phyloP scores from a whole-genome alignment of 2,888 invertebrate species.

The Ommatoiulus sabulosus region DNA sequence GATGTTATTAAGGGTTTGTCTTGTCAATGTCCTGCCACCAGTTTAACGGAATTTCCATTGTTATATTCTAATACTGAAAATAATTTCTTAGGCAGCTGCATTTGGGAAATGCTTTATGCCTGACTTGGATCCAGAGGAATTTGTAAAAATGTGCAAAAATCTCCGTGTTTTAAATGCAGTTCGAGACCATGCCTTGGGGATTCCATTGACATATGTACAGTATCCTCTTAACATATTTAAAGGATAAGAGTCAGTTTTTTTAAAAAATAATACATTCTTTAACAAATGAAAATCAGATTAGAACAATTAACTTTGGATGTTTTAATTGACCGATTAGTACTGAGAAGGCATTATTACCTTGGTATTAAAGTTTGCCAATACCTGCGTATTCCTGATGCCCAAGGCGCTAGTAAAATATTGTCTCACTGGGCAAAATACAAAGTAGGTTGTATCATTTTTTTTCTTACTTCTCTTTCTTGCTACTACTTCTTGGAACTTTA shows the following conservation, averaged over 20 bases:
- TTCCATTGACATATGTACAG: conserved; percentile 91
- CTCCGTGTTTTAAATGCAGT: conserved; percentile 92
- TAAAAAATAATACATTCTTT: neutral
- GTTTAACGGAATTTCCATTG: neutral
- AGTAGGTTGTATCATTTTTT: conserved; percentile 70
- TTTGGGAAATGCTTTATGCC: conserved; percentile 94
- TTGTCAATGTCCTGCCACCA: neutral
- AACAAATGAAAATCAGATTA: conserved; percentile 50
- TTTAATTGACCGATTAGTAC: conserved; percentile 87
- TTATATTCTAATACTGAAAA: conserved; percentile 25
- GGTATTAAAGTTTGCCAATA: conserved; percentile 91
- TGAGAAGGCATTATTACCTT: conserved; percentile 87
- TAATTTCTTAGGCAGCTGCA: conserved; percentile 80
- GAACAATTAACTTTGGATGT: conserved; percentile 76
- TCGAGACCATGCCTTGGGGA: conserved; percentile 84
- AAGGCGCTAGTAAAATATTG: conserved; percentile 86
- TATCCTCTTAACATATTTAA: conserved; percentile 68
- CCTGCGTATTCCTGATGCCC: conserved; percentile 81
- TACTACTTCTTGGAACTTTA: too few species aligned
- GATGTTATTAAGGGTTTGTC: conserved; percentile 80
- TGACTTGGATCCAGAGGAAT: conserved; percentile 71
- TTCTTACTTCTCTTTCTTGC: too few species aligned
- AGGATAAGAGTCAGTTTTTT: conserved; percentile 56
- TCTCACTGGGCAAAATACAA: conserved; percentile 98
- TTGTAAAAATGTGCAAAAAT: conserved; percentile 87